Conservation (phyloP, 2,888 invertebrate genomes). For the Germaria angustata region DNA sequence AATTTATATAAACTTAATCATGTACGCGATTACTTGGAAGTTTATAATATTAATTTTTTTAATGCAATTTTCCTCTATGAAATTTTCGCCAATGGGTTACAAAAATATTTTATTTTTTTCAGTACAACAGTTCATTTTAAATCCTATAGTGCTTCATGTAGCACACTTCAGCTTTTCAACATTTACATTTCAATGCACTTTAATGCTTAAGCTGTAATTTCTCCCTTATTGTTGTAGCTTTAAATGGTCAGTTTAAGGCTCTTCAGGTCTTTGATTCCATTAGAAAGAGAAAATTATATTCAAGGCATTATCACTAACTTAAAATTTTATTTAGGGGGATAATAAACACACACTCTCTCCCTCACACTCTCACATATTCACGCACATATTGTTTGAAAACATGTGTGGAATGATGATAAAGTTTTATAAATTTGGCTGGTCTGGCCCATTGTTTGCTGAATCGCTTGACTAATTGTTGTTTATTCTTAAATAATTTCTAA, state of each 20-base stretch:
- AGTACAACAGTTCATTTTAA: too few species aligned
- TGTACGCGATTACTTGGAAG: too few species aligned
- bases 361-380: too few species aligned
- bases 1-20: too few species aligned
- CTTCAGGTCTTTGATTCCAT: constrained; percentile 13
- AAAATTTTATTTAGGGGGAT: constrained; percentile 35
- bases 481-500: constrained; percentile 31
- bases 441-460: constrained; percentile 41
- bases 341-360: background rate
- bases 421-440: background rate
- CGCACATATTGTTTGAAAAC: background rate
- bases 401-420: too few species aligned
- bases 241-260: constrained; percentile 31
- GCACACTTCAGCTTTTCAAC: background rate
- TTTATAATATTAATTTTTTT: too few species aligned
- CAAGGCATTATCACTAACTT: constrained; percentile 15
- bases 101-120: too few species aligned
- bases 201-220: constrained; percentile 20
- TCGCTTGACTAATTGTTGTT: constrained; percentile 59
- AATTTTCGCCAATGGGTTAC: too few species aligned
- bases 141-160: background rate
- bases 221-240: background rate
- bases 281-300: constrained; percentile 4
- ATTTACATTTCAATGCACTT: constrained; percentile 25
- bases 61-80: too few species aligned